These are phyloP conservation scores for Ciconia stormi DNA, from an alignment of 2,113 vertebrate genomes.

Conservation along the genomic window DNA sequence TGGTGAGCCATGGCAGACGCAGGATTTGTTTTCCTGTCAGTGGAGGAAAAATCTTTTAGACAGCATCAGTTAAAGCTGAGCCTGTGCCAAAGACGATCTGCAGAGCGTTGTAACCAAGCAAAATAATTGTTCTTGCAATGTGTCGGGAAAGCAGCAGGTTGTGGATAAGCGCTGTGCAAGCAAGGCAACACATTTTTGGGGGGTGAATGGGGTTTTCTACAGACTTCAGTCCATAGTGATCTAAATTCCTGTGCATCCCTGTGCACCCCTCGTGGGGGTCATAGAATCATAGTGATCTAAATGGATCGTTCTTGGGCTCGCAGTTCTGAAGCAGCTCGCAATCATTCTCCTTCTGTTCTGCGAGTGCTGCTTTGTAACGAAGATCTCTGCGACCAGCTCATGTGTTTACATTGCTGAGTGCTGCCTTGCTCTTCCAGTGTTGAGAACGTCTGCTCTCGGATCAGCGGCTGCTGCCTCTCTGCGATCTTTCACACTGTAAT, in stretches of 20 bases:
- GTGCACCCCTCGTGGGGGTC: too few relatives aligned
- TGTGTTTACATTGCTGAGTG: not conserved
- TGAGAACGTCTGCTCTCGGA: not conserved
- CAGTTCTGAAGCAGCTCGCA: not conserved
- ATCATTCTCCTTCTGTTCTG: not conserved
- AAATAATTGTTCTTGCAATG: accelerated
- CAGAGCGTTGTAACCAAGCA: accelerated
- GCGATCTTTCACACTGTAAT: not conserved
- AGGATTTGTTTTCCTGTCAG: not conserved
- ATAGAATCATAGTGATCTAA: not conserved
- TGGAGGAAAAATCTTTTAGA: not conserved
- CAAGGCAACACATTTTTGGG: not conserved
- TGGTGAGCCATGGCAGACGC: not conserved
- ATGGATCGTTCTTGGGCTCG: not conserved
- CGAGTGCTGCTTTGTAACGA: conserved; percentile 23
- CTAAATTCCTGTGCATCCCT: too few relatives aligned
- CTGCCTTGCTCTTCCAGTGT: not conserved
- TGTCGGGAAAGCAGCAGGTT: not conserved
- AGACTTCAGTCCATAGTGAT: not conserved
- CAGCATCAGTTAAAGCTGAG: not conserved
- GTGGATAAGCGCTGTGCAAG: not conserved
- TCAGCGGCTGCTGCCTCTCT: not conserved
- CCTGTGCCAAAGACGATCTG: not conserved
- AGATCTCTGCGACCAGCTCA: not conserved
- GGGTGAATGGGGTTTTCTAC: not conserved